phyloP scores from a whole-genome alignment of 2,888 invertebrate species.

The Ennomos fuscantarius region DNA sequence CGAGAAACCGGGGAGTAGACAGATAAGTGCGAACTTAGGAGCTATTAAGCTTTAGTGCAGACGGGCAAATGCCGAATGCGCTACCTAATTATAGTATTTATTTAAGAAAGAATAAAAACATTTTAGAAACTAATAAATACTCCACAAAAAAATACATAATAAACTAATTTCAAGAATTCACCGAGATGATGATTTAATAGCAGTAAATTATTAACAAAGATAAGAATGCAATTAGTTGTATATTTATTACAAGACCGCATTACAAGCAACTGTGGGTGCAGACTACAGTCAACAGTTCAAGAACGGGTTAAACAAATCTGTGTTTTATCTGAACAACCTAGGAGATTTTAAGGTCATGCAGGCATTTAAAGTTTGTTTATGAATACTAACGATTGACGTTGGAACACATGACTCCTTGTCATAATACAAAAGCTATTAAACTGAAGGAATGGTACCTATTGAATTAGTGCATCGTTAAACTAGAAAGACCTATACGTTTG shows the following conservation, averaged over 20 bases:
- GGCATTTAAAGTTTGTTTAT: conserved; percentile 44
- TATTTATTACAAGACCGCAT: conserved; percentile 20
- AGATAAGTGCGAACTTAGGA: too few relatives aligned
- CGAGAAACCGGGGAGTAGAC: too few relatives aligned
- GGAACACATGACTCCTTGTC: conserved; percentile 42
- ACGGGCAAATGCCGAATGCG: too few relatives aligned
- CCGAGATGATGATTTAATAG: conserved; percentile 8
- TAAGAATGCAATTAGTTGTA: conserved; percentile 35
- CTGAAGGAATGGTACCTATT: neutral
- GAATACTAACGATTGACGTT: conserved; percentile 36
- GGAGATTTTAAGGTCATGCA: conserved; percentile 60
- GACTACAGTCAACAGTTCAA: conserved; percentile 40
- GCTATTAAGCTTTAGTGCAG: too few relatives aligned
- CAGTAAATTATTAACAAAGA: conserved; percentile 24
- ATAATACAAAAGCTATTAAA: conserved; percentile 8
- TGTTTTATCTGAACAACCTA: conserved; percentile 64
- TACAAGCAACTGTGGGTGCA: conserved; percentile 32
- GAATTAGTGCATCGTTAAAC: conserved; percentile 19
- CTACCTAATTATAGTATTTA: too few relatives aligned
- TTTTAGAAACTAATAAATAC: conserved; percentile 21
- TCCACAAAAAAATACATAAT: conserved; percentile 5
- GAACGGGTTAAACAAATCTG: conserved; percentile 55
- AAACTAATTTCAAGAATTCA: conserved; percentile 29
- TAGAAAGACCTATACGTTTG: conserved; percentile 1
- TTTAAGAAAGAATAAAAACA: too few relatives aligned